These are phyloP conservation scores for Drosophila bocqueti DNA, from an alignment of 1,140 invertebrate genomes.

Conservation along the genomic window DNA sequence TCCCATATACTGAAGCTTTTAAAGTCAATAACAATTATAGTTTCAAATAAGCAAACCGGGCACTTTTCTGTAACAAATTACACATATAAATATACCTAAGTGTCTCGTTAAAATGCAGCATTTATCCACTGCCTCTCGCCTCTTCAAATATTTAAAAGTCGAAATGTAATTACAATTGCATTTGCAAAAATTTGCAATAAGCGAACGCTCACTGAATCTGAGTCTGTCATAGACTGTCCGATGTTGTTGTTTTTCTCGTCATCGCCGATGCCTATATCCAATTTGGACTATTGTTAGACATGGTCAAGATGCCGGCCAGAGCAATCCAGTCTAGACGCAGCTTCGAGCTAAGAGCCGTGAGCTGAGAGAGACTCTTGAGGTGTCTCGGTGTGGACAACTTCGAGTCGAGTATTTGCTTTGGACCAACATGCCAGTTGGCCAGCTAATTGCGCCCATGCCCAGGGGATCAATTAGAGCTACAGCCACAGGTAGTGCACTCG, in stretches of 20 bases:
- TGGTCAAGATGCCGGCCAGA: constrained; percentile 44
- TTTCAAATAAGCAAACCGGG: not conserved
- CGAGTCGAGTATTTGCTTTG: constrained; percentile 42
- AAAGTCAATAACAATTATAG: not conserved
- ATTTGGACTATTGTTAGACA: constrained; percentile 76
- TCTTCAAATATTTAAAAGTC: not conserved
- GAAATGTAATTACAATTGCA: constrained; percentile 56
- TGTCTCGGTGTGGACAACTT: constrained; percentile 36
- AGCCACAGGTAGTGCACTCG: constrained; percentile 34
- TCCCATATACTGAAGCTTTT: not conserved
- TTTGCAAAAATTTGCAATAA: constrained; percentile 71
- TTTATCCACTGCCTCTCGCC: not conserved
- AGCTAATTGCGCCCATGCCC: constrained; percentile 75
- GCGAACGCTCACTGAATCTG: constrained; percentile 28
- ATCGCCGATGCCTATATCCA: constrained; percentile 51
- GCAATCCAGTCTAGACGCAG: constrained; percentile 37
- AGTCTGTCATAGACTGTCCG: constrained; percentile 22
- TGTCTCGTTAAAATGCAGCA: not conserved
- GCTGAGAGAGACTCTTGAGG: constrained; percentile 44
- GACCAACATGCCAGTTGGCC: constrained; percentile 45
- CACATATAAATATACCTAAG: constrained; percentile 2
- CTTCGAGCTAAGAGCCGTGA: constrained; percentile 48
- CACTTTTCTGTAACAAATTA: constrained; percentile 7
- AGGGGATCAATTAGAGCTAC: constrained; percentile 74
- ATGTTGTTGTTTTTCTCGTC: constrained; percentile 25